These are phyloP conservation scores for Cerceris ruficornis DNA, from an alignment of 2,888 invertebrate genomes.

Conservation along the genomic window DNA sequence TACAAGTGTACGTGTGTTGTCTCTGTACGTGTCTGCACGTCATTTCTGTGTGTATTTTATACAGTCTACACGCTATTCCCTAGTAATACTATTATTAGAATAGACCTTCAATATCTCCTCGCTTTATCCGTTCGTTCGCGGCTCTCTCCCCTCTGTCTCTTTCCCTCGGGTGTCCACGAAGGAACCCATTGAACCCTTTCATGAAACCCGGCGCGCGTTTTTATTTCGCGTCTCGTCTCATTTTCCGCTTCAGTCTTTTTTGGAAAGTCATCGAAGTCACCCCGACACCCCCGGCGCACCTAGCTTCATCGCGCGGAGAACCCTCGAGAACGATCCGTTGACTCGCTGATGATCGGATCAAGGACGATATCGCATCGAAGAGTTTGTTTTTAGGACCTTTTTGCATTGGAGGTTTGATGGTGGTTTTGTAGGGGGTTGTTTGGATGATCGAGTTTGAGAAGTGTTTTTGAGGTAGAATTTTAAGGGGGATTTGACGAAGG, in stretches of 20 bases:
- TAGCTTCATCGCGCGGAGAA: neutral
- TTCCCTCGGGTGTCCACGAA: constrained; percentile 13
- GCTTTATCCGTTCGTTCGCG: constrained; percentile 4
- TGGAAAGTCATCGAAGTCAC: neutral
- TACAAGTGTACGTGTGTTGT: constrained; percentile 10
- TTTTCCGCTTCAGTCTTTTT: constrained; percentile 44
- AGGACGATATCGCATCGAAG: too few relatives aligned
- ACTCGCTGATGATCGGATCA: neutral
- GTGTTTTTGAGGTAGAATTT: too few relatives aligned
- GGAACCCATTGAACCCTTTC: neutral
- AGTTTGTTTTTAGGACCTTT: too few relatives aligned
- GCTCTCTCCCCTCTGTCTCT: constrained; percentile 13
- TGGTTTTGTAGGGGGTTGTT: too few relatives aligned
- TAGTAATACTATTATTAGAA: constrained; percentile 81
- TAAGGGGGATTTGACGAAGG: too few relatives aligned
- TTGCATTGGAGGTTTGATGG: too few relatives aligned
- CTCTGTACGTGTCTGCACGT: constrained; percentile 12
- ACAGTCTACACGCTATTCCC: constrained; percentile 80
- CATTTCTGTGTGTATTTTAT: constrained; percentile 60
- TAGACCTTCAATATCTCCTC: constrained; percentile 52
- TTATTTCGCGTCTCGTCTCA: constrained; percentile 14
- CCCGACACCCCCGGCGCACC: neutral
- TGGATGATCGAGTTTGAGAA: too few relatives aligned
- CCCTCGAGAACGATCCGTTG: neutral
- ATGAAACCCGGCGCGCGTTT: neutral